Evolutionary conservation across 2,797 vertebrate species (phyloP).

Genomic region (Scyliorhinus canicula): DNA sequence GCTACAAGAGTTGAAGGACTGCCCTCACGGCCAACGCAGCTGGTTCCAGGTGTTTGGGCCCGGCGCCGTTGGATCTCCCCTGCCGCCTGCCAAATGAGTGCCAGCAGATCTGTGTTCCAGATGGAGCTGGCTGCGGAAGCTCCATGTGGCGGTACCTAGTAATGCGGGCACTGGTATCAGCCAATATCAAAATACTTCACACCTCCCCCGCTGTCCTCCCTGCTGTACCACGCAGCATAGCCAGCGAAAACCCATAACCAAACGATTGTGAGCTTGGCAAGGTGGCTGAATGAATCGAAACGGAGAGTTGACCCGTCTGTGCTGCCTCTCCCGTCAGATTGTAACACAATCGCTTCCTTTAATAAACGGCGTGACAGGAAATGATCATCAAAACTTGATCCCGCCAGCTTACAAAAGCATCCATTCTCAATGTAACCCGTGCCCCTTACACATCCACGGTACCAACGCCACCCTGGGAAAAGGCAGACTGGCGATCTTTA

Average conservation of each 20-base stretch:
- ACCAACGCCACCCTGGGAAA: neutral
- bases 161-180: too few relatives aligned
- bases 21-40: too few relatives aligned
- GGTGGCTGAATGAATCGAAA: neutral
- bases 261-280: neutral
- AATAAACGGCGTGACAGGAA: neutral
- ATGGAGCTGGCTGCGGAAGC: neutral
- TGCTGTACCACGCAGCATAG: neutral
- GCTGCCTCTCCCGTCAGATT: neutral
- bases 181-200: neutral
- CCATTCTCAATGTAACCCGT: neutral
- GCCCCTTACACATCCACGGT: neutral
- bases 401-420: neutral
- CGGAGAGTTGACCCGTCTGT: neutral
- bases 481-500: neutral
- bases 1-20: too few relatives aligned
- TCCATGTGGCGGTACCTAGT: neutral
- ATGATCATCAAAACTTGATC: neutral
- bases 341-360: neutral
- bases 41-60: too few relatives aligned
- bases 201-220: neutral
- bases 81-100: neutral
- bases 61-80: too few relatives aligned
- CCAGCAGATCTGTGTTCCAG: neutral
- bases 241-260: neutral